phyloP scores from a whole-genome alignment of 2,888 invertebrate species.

The Oscheius myriophilus region DNA sequence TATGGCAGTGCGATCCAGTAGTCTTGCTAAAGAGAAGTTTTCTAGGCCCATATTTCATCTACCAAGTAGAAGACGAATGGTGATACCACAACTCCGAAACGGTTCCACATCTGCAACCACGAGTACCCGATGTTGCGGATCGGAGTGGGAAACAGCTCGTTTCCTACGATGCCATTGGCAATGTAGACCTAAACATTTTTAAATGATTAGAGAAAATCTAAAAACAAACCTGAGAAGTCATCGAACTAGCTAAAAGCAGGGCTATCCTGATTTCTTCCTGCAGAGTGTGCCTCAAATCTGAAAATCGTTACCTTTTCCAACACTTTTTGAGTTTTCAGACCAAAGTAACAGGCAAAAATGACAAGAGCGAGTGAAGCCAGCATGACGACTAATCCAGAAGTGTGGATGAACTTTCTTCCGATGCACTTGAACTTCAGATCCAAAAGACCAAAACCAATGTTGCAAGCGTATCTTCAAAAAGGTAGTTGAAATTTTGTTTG shows the following conservation, averaged over 20 bases:
- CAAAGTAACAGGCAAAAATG: slow-evolving; percentile 38
- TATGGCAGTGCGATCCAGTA: slow-evolving; percentile 62
- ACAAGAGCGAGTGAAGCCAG: slow-evolving; percentile 47
- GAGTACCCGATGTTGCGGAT: slow-evolving; percentile 62
- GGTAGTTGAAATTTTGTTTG: slow-evolving; percentile 1
- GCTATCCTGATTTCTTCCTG: slow-evolving; percentile 46
- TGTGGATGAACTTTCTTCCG: slow-evolving; percentile 54
- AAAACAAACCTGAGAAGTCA: slow-evolving; percentile 47
- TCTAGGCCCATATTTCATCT: neutral
- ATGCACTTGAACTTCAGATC: slow-evolving; percentile 43
- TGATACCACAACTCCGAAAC: slow-evolving; percentile 61
- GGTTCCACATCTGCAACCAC: slow-evolving; percentile 57
- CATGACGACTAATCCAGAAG: slow-evolving; percentile 44
- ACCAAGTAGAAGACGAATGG: slow-evolving; percentile 62
- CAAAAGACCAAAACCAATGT: slow-evolving; percentile 40
- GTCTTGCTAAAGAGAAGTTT: slow-evolving; percentile 37
- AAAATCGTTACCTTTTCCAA: slow-evolving; percentile 7
- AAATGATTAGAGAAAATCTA: neutral
- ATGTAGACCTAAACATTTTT: slow-evolving; percentile 41
- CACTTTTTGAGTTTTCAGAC: slow-evolving; percentile 26
- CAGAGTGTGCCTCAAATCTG: slow-evolving; percentile 50
- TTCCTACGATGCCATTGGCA: slow-evolving; percentile 53
- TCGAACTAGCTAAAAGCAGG: slow-evolving; percentile 46
- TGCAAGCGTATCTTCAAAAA: slow-evolving; percentile 43
- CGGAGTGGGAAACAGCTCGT: slow-evolving; percentile 65